Base-by-base conservation (phyloP, 1,140 invertebrate genomes). In the Bursaphelenchus mucronatus region DNA sequence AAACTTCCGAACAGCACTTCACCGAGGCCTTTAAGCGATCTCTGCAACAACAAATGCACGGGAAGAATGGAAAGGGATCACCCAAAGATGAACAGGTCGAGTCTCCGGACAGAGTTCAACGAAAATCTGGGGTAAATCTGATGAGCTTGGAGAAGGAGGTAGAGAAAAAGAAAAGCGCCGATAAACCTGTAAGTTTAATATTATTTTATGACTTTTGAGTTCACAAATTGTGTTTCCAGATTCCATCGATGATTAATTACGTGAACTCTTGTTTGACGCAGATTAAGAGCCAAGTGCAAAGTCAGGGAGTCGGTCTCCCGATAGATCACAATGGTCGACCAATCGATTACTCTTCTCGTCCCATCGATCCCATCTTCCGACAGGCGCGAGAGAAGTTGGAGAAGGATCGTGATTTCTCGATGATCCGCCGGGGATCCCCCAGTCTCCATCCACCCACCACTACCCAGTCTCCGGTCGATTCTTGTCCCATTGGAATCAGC, bases 291-390 rank as follows among this genome's bases (percentile, higher is more conserved):
- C 67, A 65, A 63, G 15, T 74, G 13, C 71, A 75, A 21, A 49
- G 51, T 13, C 69, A 74, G 45, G 74, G 71, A 17, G 39, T 71
- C 9, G 74, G 62, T 21, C 13, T 76, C 19, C 46, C 17, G n/a
- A 65, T 69, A 21, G 70, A 71, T 43, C 53, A 70, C 39, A 74
- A 74, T 50, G 73, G 73, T 30, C 58, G 54, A 15, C 70, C 74
- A 19, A 72, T 73, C 41, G 71, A 73, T 44, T 73, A 71, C 50
- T 68, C 73, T 39, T 75, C 67, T 11, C 68, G 73, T 7, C 71
- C 71, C 43, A 73, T 73, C 45, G 71, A 73, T 57, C 68, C 74
- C 11, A 73, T 73, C 21, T 73, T 73, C 45, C 66, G 74, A 4
- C 57, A 74, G 52, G 71, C 71, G 8, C 74, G 74, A 43, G 70